Base-by-base conservation (phyloP, 2,113 vertebrate species). In the Triplophysa rosa region DNA sequence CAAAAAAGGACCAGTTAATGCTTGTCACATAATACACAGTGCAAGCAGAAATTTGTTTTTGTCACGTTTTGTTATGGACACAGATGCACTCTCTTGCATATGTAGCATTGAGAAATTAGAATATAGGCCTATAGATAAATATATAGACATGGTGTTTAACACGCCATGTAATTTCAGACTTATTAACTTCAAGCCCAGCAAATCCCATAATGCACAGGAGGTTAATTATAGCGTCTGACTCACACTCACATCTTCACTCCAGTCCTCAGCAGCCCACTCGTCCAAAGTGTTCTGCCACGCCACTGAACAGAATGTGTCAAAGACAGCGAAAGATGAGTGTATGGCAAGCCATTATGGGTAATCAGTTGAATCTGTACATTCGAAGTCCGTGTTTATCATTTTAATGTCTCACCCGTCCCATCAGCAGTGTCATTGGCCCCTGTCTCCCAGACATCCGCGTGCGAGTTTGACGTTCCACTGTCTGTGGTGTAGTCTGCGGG, bases 191-290 rank as follows among this genome's bases (percentile, higher is more conserved):
- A 62, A 61, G 70, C 37, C 61, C n/a, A 14, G 37, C 40, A 73
- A 62, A 61, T 74, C 40, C 59, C 37, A 49, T 47, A 74, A 74
- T 62, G 9, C 40, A 61, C 42, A 29, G 8, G 23, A 63, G 58
- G 56, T 45, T 74, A 74, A 74, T 62, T 47, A 75, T 49, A 24
- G 40, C 37, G 13, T 45, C 64, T 16, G 69, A 90, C 89, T 88
- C 81, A 89, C 81, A 94, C 97, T 94, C 88, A 98, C 95, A 86
- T 99, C 97, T 89, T 98, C 97, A 84, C 91, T 96, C 97, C 97
- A 99, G 67, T 99, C 97, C 86, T 99, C 97, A 40, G 96, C 83
- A 64, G 94, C 93, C 96, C 96, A 99, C 82, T 98, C 97, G 67
- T 99, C 96, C 79, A 96, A 80, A 65, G 95, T 93, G 74, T 89